These are phyloP conservation scores for Philereme transversata DNA, from an alignment of 2,888 invertebrate genomes.

Conservation along the genomic window DNA sequence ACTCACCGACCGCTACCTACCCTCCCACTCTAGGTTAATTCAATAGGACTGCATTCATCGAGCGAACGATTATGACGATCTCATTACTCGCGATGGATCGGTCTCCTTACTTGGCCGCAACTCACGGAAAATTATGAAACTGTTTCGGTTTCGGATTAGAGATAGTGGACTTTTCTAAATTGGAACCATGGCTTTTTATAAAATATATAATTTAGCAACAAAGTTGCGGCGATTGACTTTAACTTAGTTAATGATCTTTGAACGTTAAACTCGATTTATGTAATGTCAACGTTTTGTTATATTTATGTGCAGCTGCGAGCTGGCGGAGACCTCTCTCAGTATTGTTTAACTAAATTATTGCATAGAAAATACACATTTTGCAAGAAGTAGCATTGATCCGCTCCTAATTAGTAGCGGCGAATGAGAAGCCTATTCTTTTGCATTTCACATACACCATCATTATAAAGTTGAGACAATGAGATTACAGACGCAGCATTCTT, in stretches of 20 bases:
- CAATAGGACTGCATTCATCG: conserved; percentile 7
- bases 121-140: conserved; percentile 14
- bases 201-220: conserved; percentile 15
- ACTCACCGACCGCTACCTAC: background rate
- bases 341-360: background rate
- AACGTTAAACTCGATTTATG: background rate
- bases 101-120: background rate
- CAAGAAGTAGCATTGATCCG: conserved; percentile 3
- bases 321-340: background rate
- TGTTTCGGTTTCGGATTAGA: conserved; percentile 5
- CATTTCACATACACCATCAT: conserved; percentile 13
- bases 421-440: conserved; percentile 3
- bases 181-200: conserved; percentile 3
- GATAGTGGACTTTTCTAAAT: conserved; percentile 6
- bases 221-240: conserved; percentile 15
- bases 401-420: conserved; percentile 14
- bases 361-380: background rate
- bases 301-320: too few species aligned
- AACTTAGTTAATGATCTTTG: conserved; percentile 2
- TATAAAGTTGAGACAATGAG: conserved; percentile 18
- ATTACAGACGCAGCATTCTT: conserved; percentile 5
- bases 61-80: conserved; percentile 11
- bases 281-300: background rate
- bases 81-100: conserved; percentile 7
- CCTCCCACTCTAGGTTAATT: background rate